phyloP scores from a whole-genome alignment of 2,888 invertebrate species.

The Spodoptera littoralis region DNA sequence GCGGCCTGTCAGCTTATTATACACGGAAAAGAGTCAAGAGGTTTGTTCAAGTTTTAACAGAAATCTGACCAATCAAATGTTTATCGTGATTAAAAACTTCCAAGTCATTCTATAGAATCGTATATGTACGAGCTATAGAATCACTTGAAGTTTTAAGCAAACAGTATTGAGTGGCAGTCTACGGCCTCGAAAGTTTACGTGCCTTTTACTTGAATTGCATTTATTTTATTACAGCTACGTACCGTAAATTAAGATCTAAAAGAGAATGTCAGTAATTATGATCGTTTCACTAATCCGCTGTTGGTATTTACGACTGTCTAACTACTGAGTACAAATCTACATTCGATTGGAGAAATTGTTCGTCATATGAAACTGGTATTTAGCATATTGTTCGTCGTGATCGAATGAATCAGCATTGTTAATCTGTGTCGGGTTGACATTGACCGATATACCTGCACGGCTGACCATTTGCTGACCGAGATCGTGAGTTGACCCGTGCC shows the following conservation, averaged over 20 bases:
- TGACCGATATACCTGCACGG: slow-evolving; percentile 64
- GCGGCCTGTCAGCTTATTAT: slow-evolving; percentile 8
- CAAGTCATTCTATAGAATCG: too few species aligned
- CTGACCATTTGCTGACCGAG: slow-evolving; percentile 55
- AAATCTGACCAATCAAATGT: slow-evolving; percentile 6
- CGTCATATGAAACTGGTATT: slow-evolving; percentile 24
- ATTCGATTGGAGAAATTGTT: not conserved
- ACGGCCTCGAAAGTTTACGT: not conserved
- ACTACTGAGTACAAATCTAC: not conserved
- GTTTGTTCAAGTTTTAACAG: slow-evolving; percentile 3
- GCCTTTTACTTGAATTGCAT: not conserved
- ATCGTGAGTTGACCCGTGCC: slow-evolving; percentile 35
- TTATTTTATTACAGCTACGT: not conserved
- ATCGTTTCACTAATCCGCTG: not conserved
- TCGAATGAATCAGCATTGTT: slow-evolving; percentile 54
- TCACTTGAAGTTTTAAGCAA: slow-evolving; percentile 7
- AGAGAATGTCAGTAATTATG: not conserved
- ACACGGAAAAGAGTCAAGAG: slow-evolving; percentile 9
- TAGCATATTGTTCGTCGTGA: slow-evolving; percentile 49
- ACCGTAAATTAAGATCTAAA: not conserved
- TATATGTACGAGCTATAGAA: not conserved
- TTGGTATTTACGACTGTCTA: not conserved
- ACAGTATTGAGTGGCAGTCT: not conserved
- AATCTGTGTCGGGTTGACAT: slow-evolving; percentile 60
- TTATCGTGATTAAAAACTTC: not conserved